Percentiles rank a stretch among this genome's conserved stretches.
Evolutionary conservation across 2,113 vertebrate species (phyloP).

Genomic region (Notiomystis cincta): DNA sequence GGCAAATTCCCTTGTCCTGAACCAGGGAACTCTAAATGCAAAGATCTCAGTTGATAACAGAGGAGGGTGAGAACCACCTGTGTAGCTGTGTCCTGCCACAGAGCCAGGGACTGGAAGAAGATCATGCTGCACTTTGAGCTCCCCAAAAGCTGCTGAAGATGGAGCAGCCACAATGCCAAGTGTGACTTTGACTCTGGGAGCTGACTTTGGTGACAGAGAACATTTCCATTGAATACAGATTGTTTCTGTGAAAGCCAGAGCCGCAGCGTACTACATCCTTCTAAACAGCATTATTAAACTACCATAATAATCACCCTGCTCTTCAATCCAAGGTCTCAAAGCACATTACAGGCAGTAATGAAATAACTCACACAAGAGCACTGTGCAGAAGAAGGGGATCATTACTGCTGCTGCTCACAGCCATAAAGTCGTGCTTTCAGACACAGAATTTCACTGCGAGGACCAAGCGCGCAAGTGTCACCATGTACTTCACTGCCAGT

Average conservation of each 20-base stretch:
- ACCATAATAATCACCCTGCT: slow-evolving; percentile 43
- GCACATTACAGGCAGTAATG: slow-evolving; percentile 51
- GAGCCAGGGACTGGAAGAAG: background rate
- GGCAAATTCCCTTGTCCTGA: background rate
- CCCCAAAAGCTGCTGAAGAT: background rate
- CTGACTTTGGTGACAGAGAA: slow-evolving; percentile 37
- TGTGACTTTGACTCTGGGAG: slow-evolving; percentile 9
- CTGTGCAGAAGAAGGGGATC: background rate
- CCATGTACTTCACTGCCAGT: background rate
- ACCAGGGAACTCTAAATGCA: background rate
- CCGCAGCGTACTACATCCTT: background rate
- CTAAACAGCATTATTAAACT: slow-evolving; percentile 55
- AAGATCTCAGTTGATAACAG: background rate
- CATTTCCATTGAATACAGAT: slow-evolving; percentile 12
- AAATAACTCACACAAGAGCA: slow-evolving; percentile 45
- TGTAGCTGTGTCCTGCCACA: background rate
- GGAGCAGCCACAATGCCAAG: background rate
- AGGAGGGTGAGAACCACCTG: background rate
- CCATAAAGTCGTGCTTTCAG: background rate
- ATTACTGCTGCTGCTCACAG: slow-evolving; percentile 11
- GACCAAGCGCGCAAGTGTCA: background rate
- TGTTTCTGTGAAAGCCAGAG: background rate
- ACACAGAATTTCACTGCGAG: background rate
- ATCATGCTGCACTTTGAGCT: background rate
- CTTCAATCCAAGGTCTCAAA: slow-evolving; percentile 58